These are phyloP conservation scores for Penaeus vannamei DNA, from an alignment of 1,140 invertebrate species.

Conservation along the genomic window DNA sequence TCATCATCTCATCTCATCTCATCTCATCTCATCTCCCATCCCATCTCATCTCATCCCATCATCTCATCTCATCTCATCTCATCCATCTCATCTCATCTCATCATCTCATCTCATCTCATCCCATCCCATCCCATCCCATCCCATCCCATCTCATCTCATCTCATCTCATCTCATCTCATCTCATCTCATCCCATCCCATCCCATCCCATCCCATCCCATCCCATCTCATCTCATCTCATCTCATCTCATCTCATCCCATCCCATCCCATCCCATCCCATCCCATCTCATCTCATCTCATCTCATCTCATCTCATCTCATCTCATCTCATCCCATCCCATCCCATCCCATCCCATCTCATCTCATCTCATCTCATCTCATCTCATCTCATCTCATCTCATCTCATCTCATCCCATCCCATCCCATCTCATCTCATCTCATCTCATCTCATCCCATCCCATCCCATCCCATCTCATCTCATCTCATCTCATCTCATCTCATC, in stretches of 20 bases:
- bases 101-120: too few relatives aligned
- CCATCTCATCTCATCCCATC: slow-evolving; percentile 5
- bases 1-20: too few relatives aligned
- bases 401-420: slow-evolving; percentile 12
- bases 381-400: slow-evolving; percentile 12
- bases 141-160: too few relatives aligned
- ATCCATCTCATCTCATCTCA: slow-evolving; percentile 12
- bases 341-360: too few relatives aligned
- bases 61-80: slow-evolving; percentile 12
- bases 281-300: slow-evolving; percentile 12
- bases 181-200: too few relatives aligned
- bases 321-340: slow-evolving; percentile 12
- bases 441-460: slow-evolving; percentile 12
- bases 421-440: slow-evolving; percentile 12
- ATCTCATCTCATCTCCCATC: too few relatives aligned
- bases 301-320: slow-evolving; percentile 4
- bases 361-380: slow-evolving; percentile 4
- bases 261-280: slow-evolving; percentile 10
- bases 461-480: slow-evolving; percentile 2
- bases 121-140: too few relatives aligned
- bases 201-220: too few relatives aligned
- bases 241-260: slow-evolving; percentile 10
- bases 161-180: too few relatives aligned
- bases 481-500: slow-evolving; percentile 12
- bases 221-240: too few relatives aligned